Evolutionary conservation across 1,140 invertebrate species (phyloP).

Genomic region (Archivesica marissinica): DNA sequence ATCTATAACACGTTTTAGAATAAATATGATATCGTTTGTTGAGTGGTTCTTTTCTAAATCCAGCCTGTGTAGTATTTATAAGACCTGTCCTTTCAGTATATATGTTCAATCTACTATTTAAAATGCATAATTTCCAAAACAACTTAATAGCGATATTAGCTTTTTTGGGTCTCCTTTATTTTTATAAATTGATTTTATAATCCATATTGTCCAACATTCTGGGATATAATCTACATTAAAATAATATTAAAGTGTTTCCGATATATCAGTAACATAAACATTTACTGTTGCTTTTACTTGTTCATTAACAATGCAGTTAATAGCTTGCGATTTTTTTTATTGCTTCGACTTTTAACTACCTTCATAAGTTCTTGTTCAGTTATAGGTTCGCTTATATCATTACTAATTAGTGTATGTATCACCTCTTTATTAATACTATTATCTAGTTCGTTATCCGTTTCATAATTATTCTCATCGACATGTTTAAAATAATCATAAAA

Average conservation of each 20-base stretch:
- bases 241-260: slow-evolving; percentile 53
- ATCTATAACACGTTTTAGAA: slow-evolving; percentile 16
- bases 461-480: neutral
- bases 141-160: slow-evolving; percentile 31
- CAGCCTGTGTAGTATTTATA: slow-evolving; percentile 38
- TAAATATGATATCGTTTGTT: slow-evolving; percentile 64
- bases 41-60: slow-evolving; percentile 44
- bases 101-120: slow-evolving; percentile 39
- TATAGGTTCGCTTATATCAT: neutral
- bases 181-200: slow-evolving; percentile 57
- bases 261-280: slow-evolving; percentile 45
- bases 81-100: slow-evolving; percentile 18
- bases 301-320: slow-evolving; percentile 42
- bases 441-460: neutral
- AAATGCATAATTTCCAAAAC: slow-evolving; percentile 48
- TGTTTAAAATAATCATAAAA: neutral
- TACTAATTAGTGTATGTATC: slow-evolving; percentile 13
- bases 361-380: neutral
- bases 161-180: slow-evolving; percentile 52
- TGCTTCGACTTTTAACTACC: too few relatives aligned
- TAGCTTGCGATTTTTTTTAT: slow-evolving; percentile 36
- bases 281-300: slow-evolving; percentile 27
- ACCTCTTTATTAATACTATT: neutral
- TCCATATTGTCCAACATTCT: slow-evolving; percentile 5
- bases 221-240: slow-evolving; percentile 41